Conservation (phyloP, 35 echinoderm and acorn worm species). For the Apostichopus parvimensis region DNA sequence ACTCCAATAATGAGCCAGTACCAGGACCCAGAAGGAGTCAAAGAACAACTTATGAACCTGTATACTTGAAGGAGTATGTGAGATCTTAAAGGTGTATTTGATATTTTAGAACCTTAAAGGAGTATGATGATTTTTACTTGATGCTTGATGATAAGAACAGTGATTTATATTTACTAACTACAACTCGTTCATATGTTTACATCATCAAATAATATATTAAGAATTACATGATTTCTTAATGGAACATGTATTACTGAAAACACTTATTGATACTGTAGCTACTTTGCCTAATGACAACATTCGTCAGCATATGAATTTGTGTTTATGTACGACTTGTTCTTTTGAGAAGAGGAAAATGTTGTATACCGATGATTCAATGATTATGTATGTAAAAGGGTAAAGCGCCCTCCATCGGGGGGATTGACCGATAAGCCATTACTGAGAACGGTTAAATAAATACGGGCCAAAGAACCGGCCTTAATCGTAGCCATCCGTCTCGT, state of each 20-base stretch:
- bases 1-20: neutral
- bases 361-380: neutral
- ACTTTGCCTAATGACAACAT: neutral
- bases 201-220: neutral
- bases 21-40: constrained; percentile 5
- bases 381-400: too few species aligned
- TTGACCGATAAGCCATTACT: too few species aligned
- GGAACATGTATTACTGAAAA: neutral
- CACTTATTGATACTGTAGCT: neutral
- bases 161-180: too few species aligned
- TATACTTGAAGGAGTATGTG: constrained; percentile 26
- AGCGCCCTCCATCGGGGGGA: too few species aligned
- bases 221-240: neutral
- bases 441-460: neutral
- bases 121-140: too few species aligned
- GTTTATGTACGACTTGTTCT: neutral
- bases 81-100: neutral
- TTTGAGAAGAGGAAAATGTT: neutral
- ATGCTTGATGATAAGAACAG: too few species aligned
- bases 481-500: too few species aligned
- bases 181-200: too few species aligned
- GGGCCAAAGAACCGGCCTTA: too few species aligned
- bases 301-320: neutral
- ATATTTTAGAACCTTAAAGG: too few species aligned
- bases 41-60: neutral